phyloP scores from a whole-genome alignment of 2,888 invertebrate genomes.

The Drosophila trichaetosa region DNA sequence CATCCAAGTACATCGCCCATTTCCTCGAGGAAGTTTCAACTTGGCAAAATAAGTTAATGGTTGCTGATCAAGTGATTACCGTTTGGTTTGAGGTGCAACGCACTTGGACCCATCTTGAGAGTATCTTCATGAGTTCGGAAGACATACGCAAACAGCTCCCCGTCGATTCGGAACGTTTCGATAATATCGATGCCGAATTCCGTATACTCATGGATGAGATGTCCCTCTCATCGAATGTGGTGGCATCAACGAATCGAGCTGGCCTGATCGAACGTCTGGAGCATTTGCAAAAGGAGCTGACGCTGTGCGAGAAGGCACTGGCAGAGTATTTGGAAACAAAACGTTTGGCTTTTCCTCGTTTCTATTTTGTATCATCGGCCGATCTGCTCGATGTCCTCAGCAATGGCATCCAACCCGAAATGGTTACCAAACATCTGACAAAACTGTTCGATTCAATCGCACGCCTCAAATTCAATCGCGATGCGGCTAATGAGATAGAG shows the following conservation, averaged over 20 bases:
- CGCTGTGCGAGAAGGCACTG: constrained; percentile 97
- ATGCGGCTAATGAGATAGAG: constrained; percentile 86
- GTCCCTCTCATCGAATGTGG: constrained; percentile 89
- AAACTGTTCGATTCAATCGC: constrained; percentile 98
- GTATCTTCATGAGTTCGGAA: constrained; percentile 99
- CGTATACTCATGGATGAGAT: constrained; percentile 88
- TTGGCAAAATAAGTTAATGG: constrained; percentile 96
- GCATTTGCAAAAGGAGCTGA: constrained; percentile 92
- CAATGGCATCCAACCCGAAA: constrained; percentile 96
- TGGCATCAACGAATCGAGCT: constrained; percentile 94
- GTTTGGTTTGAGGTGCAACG: constrained; percentile 98
- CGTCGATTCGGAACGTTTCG: constrained; percentile 96
- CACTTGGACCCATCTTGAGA: constrained; percentile 98
- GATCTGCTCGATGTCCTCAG: constrained; percentile 97
- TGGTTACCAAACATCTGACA: constrained; percentile 95
- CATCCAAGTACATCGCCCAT: constrained; percentile 98
- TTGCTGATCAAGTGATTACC: constrained; percentile 96
- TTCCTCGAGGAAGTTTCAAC: constrained; percentile 96
- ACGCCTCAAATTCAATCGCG: constrained; percentile 90
- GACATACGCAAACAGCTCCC: constrained; percentile 97
- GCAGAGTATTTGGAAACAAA: constrained; percentile 99
- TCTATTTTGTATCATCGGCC: constrained; percentile 98
- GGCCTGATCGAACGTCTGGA: constrained; percentile 93
- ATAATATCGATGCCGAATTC: constrained; percentile 95
- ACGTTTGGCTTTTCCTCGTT: constrained; percentile 96